phyloP scores from a whole-genome alignment of 2,113 vertebrate species.

The Anoplopoma fimbria region DNA sequence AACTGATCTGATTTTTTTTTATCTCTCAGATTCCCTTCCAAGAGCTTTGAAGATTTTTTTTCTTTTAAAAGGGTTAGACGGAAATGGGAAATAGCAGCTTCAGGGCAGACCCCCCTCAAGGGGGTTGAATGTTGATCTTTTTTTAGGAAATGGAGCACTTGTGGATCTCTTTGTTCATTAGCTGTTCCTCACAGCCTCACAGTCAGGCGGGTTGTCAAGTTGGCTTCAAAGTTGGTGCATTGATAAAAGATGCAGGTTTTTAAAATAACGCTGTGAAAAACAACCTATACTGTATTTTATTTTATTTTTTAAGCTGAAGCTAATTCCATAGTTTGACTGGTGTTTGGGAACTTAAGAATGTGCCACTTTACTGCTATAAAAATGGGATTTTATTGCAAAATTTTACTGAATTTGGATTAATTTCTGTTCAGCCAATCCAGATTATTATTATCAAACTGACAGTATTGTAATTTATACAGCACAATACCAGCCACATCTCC shows the following conservation, averaged over 20 bases:
- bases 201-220: constrained; percentile 26
- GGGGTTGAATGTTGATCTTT: constrained; percentile 62
- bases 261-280: neutral
- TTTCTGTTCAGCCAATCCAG: neutral
- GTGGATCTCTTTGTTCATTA: constrained; percentile 61
- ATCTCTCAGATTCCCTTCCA: constrained; percentile 32
- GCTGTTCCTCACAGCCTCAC: constrained; percentile 34
- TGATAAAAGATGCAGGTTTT: neutral
- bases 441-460: neutral
- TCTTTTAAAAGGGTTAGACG: constrained; percentile 36
- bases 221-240: constrained; percentile 10
- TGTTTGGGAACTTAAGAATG: neutral
- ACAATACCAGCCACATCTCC: neutral
- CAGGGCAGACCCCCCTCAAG: constrained; percentile 55
- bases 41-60: constrained; percentile 64
- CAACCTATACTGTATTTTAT: neutral
- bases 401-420: neutral
- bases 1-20: constrained; percentile 21
- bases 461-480: neutral
- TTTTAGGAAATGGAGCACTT: constrained; percentile 72
- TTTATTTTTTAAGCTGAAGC: neutral
- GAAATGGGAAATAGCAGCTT: constrained; percentile 71
- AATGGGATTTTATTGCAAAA: neutral
- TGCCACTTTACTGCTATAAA: neutral
- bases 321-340: neutral